phyloP scores from a whole-genome alignment of 2,888 invertebrate species.

The Lutraria lutraria region DNA sequence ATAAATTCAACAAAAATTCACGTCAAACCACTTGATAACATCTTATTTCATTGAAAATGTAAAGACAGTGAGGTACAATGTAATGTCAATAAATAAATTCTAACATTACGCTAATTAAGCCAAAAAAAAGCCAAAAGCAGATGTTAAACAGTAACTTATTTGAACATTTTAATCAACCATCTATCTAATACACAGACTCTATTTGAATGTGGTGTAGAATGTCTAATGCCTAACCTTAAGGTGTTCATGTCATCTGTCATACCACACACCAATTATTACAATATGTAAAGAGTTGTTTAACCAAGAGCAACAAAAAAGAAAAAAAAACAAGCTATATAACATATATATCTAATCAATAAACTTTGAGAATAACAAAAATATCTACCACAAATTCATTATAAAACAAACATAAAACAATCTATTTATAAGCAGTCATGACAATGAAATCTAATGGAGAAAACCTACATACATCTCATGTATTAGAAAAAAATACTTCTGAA shows the following conservation, averaged over 20 bases:
- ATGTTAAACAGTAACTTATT: no score
- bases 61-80: no score
- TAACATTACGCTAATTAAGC: no score
- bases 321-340: slow-evolving; percentile 24
- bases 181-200: no score
- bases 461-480: not conserved
- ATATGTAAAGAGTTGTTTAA: not conserved
- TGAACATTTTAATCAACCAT: no score
- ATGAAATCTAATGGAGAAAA: not conserved
- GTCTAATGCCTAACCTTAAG: no score
- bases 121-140: no score
- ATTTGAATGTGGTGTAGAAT: no score
- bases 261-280: not conserved
- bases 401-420: not conserved
- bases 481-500: not conserved
- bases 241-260: not conserved
- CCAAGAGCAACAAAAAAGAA: slow-evolving; percentile 13
- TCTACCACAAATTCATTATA: slow-evolving; percentile 11
- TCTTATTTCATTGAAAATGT: not conserved
- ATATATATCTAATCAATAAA: slow-evolving; percentile 34
- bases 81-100: no score
- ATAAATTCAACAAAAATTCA: not conserved
- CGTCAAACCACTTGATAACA: not conserved
- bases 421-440: not conserved
- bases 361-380: slow-evolving; percentile 37